Conservation (phyloP, 2,113 vertebrate species). For the Salvelinus alpinus region DNA sequence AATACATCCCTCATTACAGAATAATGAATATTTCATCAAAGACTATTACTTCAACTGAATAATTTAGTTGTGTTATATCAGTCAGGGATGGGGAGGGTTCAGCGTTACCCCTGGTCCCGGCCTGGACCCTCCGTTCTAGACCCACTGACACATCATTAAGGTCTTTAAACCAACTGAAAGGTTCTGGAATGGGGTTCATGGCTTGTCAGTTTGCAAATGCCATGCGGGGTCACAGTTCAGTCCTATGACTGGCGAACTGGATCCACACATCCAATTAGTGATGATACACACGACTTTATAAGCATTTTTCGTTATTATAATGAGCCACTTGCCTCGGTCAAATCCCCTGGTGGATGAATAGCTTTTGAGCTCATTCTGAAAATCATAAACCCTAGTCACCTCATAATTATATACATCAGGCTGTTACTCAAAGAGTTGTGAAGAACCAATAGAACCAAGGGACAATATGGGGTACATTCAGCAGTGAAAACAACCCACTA, state of each 20-base stretch:
- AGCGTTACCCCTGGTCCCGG: constrained; percentile 34
- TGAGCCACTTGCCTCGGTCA: constrained; percentile 29
- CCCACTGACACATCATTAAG: constrained; percentile 59
- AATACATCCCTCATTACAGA: constrained; percentile 72
- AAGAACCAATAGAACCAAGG: neutral
- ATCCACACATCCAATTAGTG: constrained; percentile 60
- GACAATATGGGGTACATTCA: neutral
- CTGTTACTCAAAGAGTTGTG: constrained; percentile 37
- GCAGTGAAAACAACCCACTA: neutral
- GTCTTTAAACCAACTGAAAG: constrained; percentile 52
- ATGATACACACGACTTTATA: constrained; percentile 39
- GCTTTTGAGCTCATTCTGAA: constrained; percentile 55
- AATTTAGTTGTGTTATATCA: constrained; percentile 73
- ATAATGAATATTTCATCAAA: constrained; percentile 73
- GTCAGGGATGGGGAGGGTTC: constrained; percentile 57
- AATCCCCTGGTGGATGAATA: constrained; percentile 26
- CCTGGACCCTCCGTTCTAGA: constrained; percentile 62
- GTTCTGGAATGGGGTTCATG: constrained; percentile 53
- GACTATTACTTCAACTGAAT: constrained; percentile 76
- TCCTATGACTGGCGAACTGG: constrained; percentile 43
- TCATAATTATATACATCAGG: constrained; percentile 10
- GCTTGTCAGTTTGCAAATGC: constrained; percentile 55
- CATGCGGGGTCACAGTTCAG: constrained; percentile 53
- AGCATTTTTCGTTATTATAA: constrained; percentile 48
- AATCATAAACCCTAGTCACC: constrained; percentile 26